Evolutionary conservation across 2,113 vertebrate species (phyloP).

Genomic region (Acrocephalus kingi): DNA sequence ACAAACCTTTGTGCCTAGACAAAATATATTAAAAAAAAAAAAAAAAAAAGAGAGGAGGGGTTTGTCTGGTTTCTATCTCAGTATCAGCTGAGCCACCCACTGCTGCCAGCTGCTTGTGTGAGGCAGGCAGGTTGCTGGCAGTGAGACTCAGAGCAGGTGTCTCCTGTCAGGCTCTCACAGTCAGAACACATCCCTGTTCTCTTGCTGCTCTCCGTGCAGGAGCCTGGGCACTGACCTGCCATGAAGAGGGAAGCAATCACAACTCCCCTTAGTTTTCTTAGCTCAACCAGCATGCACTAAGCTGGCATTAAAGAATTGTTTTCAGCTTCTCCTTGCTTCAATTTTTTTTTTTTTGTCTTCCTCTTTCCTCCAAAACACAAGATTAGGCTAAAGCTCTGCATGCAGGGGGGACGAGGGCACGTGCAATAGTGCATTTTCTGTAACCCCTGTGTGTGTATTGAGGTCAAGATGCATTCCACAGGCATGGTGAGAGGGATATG

Average conservation of each 20-base stretch:
- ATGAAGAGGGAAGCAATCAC: background rate
- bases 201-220: accelerated
- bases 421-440: background rate
- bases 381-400: background rate
- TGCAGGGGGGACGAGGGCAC: background rate
- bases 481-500: background rate
- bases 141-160: background rate
- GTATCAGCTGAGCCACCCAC: background rate
- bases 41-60: background rate
- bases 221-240: background rate
- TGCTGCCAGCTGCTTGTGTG: background rate
- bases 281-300: background rate
- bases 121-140: background rate
- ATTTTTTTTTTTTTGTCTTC: background rate
- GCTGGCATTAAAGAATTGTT: background rate
- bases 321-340: background rate
- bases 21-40: background rate
- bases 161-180: background rate
- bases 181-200: background rate
- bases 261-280: background rate
- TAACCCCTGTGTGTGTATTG: accelerated
- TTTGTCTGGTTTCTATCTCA: background rate
- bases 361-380: background rate
- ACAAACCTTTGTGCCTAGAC: background rate
- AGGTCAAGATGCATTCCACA: background rate